phyloP scores from a whole-genome alignment of 2,888 invertebrate genomes.

The Acanthosepion lycidas region DNA sequence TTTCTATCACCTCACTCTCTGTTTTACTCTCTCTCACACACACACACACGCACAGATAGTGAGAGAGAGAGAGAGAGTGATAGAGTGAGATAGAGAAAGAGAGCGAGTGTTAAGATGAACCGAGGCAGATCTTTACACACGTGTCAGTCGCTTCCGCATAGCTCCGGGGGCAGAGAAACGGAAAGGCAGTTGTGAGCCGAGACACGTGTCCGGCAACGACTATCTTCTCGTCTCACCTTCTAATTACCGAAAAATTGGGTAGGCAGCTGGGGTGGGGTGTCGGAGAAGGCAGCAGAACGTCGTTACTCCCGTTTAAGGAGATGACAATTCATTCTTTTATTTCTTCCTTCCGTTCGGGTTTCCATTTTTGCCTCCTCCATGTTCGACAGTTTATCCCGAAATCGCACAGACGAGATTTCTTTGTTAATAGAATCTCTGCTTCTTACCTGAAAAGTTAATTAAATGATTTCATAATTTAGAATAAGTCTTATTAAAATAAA shows the following conservation, averaged over 20 bases:
- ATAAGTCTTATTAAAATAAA: too few species aligned
- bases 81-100: not conserved
- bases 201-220: not conserved
- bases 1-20: not conserved
- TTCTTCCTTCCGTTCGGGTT: not conserved
- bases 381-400: too few species aligned
- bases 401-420: too few species aligned
- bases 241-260: constrained; percentile 9
- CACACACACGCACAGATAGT: not conserved
- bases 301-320: constrained; percentile 2
- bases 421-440: too few species aligned
- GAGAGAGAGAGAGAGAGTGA: not conserved
- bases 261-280: not conserved
- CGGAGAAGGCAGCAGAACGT: not conserved
- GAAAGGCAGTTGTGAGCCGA: not conserved
- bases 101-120: not conserved
- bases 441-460: too few species aligned
- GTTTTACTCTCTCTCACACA: not conserved
- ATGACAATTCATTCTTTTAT: constrained; percentile 2
- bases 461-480: too few species aligned
- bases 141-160: not conserved
- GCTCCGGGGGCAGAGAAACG: not conserved
- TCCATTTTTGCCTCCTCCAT: too few species aligned
- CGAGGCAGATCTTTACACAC: not conserved
- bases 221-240: not conserved